A percentile compares a stretch with the other conserved stretches of the same genome.
phyloP scores from a whole-genome alignment of 1,140 invertebrate species.

The Euura saliciscinereae region DNA sequence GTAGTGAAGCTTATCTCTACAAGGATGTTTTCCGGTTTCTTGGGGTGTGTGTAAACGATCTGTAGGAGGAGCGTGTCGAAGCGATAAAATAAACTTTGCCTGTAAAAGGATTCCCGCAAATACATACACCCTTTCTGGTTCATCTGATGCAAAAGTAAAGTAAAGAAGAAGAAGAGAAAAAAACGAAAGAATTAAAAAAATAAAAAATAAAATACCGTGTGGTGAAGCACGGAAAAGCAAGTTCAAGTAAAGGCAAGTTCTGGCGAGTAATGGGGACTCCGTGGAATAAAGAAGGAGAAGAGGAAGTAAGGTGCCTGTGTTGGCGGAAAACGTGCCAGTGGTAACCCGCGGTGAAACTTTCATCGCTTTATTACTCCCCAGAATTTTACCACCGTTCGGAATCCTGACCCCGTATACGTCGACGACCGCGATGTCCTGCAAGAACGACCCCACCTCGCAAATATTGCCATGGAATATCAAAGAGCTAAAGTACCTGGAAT shows the following conservation, averaged over 20 bases:
- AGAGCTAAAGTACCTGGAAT: neutral
- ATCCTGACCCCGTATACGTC: neutral
- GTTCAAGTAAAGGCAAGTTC: neutral
- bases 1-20: neutral
- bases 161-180: constrained; percentile 12
- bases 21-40: neutral
- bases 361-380: neutral
- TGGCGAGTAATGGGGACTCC: neutral
- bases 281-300: neutral
- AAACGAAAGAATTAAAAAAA: neutral
- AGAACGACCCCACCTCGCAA: neutral
- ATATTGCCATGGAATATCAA: constrained; percentile 1
- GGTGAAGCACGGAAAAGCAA: neutral
- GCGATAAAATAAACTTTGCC: constrained; percentile 35
- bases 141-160: constrained; percentile 36
- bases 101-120: constrained; percentile 27
- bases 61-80: constrained; percentile 11
- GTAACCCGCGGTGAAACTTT: neutral
- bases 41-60: neutral
- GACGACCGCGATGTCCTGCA: neutral
- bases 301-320: neutral
- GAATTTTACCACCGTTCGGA: neutral
- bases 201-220: neutral
- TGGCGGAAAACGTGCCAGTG: neutral
- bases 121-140: constrained; percentile 33